Evolutionary conservation across 2,797 vertebrate species (phyloP).

Genomic region (Dromococcyx pavoninus): DNA sequence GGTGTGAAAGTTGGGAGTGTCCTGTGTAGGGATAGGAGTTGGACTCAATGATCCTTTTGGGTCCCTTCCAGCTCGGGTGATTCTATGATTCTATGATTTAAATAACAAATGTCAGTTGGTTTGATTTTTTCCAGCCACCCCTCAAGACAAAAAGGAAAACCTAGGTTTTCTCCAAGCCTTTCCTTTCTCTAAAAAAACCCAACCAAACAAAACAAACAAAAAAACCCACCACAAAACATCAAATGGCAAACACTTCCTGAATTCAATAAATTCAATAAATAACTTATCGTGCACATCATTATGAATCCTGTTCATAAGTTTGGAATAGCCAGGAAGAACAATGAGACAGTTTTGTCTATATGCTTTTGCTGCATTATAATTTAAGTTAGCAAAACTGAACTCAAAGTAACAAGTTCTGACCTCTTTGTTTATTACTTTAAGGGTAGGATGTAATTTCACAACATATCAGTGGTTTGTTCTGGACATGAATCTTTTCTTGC

Average conservation of each 20-base stretch:
- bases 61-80: no score
- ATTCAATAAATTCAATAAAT: neutral
- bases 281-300: neutral
- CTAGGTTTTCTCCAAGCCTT: fast-evolving
- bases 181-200: neutral
- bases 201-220: no score
- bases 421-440: neutral
- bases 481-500: neutral
- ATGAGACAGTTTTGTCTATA: neutral
- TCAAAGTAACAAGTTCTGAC: neutral
- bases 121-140: neutral
- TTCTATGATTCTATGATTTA: no score
- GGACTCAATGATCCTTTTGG: no score
- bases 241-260: neutral
- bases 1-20: no score
- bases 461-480: neutral
- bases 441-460: neutral
- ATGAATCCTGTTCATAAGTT: neutral
- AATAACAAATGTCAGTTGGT: neutral
- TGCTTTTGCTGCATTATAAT: neutral
- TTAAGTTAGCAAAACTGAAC: neutral
- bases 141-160: neutral
- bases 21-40: no score
- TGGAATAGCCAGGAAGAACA: neutral
- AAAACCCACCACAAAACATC: no score